Conservation (phyloP, 2,888 invertebrate genomes). For the Lordiphosa andalusiaca region DNA sequence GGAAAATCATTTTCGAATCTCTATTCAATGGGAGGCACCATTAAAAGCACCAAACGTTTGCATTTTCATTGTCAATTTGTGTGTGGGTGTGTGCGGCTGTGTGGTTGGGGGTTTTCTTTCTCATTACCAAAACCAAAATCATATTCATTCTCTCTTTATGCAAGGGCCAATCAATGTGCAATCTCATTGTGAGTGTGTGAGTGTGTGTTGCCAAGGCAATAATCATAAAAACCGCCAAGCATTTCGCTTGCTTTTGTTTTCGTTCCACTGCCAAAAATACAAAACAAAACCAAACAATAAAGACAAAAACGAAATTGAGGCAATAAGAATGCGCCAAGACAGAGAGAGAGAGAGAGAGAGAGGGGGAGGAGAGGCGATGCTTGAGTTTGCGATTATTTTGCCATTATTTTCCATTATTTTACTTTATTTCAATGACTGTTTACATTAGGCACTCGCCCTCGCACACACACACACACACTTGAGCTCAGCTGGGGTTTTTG, state of each 20-base stretch:
- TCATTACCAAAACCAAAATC: conserved; percentile 24
- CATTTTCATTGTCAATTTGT: conserved; percentile 39
- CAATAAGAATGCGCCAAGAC: conserved; percentile 59
- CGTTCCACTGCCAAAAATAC: neutral
- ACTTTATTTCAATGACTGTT: conserved; percentile 76
- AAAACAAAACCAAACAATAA: conserved; percentile 16
- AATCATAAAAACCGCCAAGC: conserved; percentile 70
- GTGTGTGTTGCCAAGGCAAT: conserved; percentile 49
- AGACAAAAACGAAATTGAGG: conserved; percentile 44
- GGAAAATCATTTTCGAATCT: too few species aligned
- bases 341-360: neutral
- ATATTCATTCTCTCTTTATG: conserved; percentile 49
- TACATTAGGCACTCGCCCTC: conserved; percentile 49
- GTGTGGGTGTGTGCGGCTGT: neutral
- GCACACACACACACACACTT: conserved; percentile 7
- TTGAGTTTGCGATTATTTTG: conserved; percentile 69
- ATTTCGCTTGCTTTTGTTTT: conserved; percentile 44
- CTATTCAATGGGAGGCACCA: conserved; percentile 16
- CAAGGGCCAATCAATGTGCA: conserved; percentile 67
- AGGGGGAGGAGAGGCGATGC: conserved; percentile 12
- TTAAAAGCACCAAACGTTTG: conserved; percentile 45
- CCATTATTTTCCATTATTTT: conserved; percentile 75
- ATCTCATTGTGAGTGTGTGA: conserved; percentile 30
- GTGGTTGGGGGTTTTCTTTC: neutral
- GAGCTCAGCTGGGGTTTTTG: conserved; percentile 9